phyloP scores from a whole-genome alignment of 2,888 invertebrate genomes.

The Chrysolina oricalcia region DNA sequence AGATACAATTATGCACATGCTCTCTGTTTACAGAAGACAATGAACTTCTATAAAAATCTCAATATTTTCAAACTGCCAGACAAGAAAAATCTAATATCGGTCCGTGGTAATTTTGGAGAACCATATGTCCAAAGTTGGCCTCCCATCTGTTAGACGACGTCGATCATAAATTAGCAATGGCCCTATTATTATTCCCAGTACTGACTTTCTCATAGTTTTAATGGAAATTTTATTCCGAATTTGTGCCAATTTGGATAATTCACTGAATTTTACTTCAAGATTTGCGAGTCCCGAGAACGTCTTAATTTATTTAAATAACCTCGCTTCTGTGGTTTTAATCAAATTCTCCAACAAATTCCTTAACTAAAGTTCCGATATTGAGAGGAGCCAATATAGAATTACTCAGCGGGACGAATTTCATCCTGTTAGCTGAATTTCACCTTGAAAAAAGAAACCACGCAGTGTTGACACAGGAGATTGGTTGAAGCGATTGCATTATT shows the following conservation, averaged over 20 bases:
- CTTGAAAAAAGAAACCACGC: neutral
- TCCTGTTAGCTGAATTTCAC: neutral
- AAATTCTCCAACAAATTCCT: conserved; percentile 32
- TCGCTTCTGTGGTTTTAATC: conserved; percentile 29
- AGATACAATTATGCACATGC: too few relatives aligned
- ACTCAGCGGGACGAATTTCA: neutral
- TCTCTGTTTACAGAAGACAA: too few relatives aligned
- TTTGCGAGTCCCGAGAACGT: conserved; percentile 27
- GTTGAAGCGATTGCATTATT: too few relatives aligned
- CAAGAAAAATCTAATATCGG: too few relatives aligned
- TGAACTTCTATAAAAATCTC: too few relatives aligned
- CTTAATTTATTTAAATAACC: conserved; percentile 38
- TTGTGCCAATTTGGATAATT: conserved; percentile 35
- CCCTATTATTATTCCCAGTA: conserved; percentile 37
- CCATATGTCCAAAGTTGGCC: too few relatives aligned
- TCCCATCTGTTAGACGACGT: neutral
- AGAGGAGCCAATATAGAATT: neutral
- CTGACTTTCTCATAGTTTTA: conserved; percentile 43
- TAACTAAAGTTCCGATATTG: conserved; percentile 21
- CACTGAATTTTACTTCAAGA: conserved; percentile 33
- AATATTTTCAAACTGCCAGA: too few relatives aligned
- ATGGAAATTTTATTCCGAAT: conserved; percentile 45
- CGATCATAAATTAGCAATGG: conserved; percentile 36
- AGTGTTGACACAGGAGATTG: neutral
- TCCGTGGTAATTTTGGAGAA: too few relatives aligned